Conservation (phyloP, 2,113 vertebrate species). For the Rana temporaria region DNA sequence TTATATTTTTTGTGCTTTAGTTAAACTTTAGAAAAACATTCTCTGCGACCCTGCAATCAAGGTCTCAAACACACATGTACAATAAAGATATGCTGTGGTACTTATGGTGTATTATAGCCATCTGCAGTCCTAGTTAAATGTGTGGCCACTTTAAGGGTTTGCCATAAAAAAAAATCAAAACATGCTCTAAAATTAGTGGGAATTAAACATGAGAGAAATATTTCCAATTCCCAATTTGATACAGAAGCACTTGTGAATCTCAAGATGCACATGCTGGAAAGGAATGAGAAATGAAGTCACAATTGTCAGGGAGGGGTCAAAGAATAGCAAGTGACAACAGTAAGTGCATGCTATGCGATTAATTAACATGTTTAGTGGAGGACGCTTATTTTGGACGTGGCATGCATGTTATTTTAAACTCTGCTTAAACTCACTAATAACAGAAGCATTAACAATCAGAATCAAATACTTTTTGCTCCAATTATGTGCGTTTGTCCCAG, state of each 20-base stretch:
- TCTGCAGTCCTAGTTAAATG: too few relatives aligned
- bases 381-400: conserved; percentile 58
- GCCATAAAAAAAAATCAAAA: not conserved
- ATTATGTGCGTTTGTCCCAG: conserved; percentile 60
- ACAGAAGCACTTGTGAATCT: conserved; percentile 76
- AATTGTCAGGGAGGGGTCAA: conserved; percentile 63
- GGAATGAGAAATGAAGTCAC: conserved; percentile 63
- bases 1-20: too few relatives aligned
- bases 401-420: conserved; percentile 58
- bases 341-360: conserved; percentile 55
- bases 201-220: conserved; percentile 73
- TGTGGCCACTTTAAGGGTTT: too few relatives aligned
- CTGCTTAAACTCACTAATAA: conserved; percentile 68
- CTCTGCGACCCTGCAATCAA: too few relatives aligned
- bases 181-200: conserved; percentile 72
- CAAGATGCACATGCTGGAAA: conserved; percentile 65
- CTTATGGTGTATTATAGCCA: too few relatives aligned
- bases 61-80: too few relatives aligned
- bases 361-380: conserved; percentile 65
- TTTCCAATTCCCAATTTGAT: conserved; percentile 77
- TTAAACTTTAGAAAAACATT: too few relatives aligned
- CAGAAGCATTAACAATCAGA: conserved; percentile 64
- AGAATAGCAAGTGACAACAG: conserved; percentile 61
- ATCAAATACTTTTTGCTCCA: conserved; percentile 83
- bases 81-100: too few relatives aligned